phyloP scores from a whole-genome alignment of 2,888 invertebrate species.

The Keiferia lycopersicella region DNA sequence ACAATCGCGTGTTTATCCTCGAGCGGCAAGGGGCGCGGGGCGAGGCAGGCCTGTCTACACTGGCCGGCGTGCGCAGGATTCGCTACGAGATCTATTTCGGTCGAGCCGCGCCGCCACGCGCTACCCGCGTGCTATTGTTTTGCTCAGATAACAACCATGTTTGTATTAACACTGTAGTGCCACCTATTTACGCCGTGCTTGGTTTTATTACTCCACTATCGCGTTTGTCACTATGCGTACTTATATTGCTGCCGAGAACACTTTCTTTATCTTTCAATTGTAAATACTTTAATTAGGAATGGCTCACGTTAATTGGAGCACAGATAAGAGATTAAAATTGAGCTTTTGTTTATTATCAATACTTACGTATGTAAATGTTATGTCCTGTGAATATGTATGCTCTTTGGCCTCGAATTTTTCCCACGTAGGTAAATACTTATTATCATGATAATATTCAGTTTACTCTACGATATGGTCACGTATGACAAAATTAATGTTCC shows the following conservation, averaged over 20 bases:
- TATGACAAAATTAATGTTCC: background rate
- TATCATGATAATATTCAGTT: no score
- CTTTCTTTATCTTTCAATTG: constrained; percentile 48
- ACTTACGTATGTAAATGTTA: background rate
- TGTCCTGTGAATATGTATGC: background rate
- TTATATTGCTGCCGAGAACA: constrained; percentile 38
- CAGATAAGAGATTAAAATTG: constrained; percentile 35
- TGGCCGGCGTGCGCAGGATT: constrained; percentile 43
- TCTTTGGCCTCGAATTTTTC: background rate
- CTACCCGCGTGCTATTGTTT: constrained; percentile 72
- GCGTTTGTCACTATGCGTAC: constrained; percentile 54
- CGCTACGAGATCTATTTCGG: constrained; percentile 66
- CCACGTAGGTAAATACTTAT: no score
- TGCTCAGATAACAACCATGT: constrained; percentile 59
- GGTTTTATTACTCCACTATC: constrained; percentile 57
- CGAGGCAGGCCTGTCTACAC: constrained; percentile 42
- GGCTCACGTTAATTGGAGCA: constrained; percentile 43
- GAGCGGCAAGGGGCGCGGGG: constrained; percentile 32
- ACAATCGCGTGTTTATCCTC: constrained; percentile 29
- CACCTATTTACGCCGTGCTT: constrained; percentile 68
- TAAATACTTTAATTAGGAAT: constrained; percentile 59
- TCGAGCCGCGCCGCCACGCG: constrained; percentile 62
- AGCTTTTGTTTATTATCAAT: constrained; percentile 32
- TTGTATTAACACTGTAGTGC: constrained; percentile 42
- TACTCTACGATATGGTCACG: no score